A percentile compares a stretch with the other conserved stretches of the same genome.
Conservation (phyloP, 30 jellyfish, hydroid and myxozoan species). For the Cassiopea andromeda region DNA sequence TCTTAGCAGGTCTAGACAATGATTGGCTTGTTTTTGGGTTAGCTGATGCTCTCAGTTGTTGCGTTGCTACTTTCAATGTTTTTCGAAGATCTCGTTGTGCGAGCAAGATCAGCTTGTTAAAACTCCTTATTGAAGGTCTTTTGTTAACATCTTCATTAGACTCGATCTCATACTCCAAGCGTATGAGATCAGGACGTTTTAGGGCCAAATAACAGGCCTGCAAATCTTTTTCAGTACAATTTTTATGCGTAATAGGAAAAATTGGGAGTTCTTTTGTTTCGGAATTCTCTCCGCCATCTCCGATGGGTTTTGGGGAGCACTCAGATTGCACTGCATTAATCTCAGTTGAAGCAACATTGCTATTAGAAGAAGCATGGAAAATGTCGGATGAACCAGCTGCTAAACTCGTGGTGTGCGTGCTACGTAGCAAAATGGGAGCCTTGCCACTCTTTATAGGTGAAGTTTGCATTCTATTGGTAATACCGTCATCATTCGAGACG, state of each 20-base stretch:
- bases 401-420: not conserved
- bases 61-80: conserved; percentile 36
- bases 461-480: not conserved
- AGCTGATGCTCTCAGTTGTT: conserved; percentile 16
- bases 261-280: not conserved
- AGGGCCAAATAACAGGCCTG: conserved; percentile 41
- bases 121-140: not conserved
- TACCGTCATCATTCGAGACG: not conserved
- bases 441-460: not conserved
- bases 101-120: conserved; percentile 36
- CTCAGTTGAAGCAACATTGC: not conserved
- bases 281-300: not conserved
- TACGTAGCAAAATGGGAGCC: not conserved
- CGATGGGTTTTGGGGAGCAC: not conserved
- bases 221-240: conserved; percentile 41
- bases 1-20: not conserved
- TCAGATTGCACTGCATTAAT: not conserved
- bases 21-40: conserved; percentile 22
- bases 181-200: conserved; percentile 55
- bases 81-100: conserved; percentile 58
- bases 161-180: conserved; percentile 51
- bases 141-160: not conserved
- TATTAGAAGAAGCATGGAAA: not conserved
- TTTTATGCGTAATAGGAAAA: conserved; percentile 52
- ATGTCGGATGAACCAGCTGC: not conserved